These are phyloP conservation scores for Callosobruchus maculatus DNA, from an alignment of 2,888 invertebrate species.

Conservation along the genomic window DNA sequence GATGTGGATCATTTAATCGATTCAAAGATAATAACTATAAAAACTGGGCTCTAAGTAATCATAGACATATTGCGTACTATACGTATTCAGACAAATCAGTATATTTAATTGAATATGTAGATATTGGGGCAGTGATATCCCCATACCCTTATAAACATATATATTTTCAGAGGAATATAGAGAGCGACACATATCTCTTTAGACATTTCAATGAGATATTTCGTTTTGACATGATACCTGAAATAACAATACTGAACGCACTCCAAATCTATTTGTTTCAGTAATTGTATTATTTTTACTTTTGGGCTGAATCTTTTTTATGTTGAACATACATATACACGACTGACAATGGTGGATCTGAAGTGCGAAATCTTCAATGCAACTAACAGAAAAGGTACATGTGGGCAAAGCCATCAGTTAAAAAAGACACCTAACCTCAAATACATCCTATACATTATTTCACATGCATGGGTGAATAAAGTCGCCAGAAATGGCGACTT, in stretches of 20 bases:
- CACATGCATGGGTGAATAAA: no score
- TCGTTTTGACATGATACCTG: neutral
- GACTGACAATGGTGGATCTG: no score
- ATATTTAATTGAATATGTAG: neutral
- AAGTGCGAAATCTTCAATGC: no score
- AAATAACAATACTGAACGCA: neutral
- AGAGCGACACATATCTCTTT: neutral
- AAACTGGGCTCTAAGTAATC: neutral
- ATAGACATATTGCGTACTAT: neutral
- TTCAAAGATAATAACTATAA: neutral
- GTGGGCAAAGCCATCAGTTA: no score
- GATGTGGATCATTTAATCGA: neutral
- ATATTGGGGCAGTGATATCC: neutral
- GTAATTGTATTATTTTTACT: no score
- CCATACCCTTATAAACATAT: neutral
- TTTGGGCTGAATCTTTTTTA: no score
- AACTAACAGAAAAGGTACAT: no score
- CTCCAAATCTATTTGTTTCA: no score
- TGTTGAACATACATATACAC: no score
- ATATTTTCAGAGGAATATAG: neutral
- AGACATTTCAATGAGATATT: neutral
- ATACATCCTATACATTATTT: no score
- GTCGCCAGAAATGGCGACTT: no score
- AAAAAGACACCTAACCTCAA: no score
- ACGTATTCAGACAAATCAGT: neutral